Evolutionary conservation across 1,140 invertebrate genomes (phyloP).

Genomic region (Caenorhabditis latens): DNA sequence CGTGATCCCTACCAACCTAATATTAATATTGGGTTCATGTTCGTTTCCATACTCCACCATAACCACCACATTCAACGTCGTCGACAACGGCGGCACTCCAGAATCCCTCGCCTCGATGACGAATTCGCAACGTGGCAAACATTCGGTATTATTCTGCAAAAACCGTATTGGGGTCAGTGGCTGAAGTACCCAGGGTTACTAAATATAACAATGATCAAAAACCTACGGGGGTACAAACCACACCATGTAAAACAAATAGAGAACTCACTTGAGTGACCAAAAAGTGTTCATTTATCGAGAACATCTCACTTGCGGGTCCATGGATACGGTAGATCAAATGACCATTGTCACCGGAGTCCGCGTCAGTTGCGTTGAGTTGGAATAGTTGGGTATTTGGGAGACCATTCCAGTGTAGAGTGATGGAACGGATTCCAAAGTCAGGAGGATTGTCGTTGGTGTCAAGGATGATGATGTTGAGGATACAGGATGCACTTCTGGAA

Average conservation of each 20-base stretch:
- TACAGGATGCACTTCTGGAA: slow-evolving; percentile 32
- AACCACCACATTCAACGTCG: neutral
- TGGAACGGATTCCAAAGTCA: neutral
- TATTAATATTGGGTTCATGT: slow-evolving; percentile 46
- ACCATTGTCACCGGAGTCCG: slow-evolving; percentile 2
- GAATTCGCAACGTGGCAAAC: neutral
- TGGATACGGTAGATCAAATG: slow-evolving; percentile 24
- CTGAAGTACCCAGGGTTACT: neutral
- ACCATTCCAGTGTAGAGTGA: slow-evolving; percentile 5
- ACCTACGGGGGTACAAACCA: no score
- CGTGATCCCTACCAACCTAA: no score
- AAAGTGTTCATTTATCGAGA: neutral
- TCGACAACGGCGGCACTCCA: neutral
- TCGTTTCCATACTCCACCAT: slow-evolving; percentile 27
- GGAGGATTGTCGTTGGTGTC: slow-evolving; percentile 45
- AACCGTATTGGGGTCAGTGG: neutral
- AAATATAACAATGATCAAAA: no score
- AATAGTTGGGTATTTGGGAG: neutral
- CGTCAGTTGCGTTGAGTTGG: slow-evolving; percentile 11
- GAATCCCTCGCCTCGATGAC: slow-evolving; percentile 35
- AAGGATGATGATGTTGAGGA: slow-evolving; percentile 17
- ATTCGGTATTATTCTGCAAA: slow-evolving; percentile 28
- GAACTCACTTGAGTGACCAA: slow-evolving; percentile 29
- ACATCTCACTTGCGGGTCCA: neutral
- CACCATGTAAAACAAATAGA: neutral